Conservation (phyloP, 1,140 invertebrate genomes). For the Parasteatoda tepidariorum region DNA sequence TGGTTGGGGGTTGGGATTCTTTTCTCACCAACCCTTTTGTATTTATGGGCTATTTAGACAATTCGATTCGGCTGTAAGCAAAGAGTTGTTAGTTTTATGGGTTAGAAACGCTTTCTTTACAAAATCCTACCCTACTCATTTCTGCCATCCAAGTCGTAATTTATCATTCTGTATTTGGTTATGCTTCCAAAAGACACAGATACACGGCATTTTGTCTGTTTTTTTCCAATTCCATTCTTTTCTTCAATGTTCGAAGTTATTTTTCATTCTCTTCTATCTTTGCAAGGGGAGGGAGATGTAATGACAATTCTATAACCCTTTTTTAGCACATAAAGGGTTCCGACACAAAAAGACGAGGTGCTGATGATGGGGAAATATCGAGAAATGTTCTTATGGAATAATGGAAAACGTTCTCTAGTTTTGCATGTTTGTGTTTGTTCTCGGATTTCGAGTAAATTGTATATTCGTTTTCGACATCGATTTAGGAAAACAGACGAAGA, state of each 20-base stretch:
- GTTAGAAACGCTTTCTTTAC: neutral
- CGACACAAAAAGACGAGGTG: neutral
- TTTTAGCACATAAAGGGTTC: neutral
- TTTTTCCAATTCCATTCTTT: neutral
- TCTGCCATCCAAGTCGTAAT: neutral
- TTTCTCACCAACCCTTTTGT: neutral
- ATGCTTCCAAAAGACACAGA: conserved; percentile 10
- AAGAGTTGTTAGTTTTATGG: conserved; percentile 19
- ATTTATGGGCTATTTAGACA: conserved; percentile 34
- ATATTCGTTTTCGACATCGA: neutral
- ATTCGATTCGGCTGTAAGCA: neutral
- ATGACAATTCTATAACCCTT: conserved; percentile 38
- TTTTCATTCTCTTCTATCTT: neutral
- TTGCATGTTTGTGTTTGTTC: neutral
- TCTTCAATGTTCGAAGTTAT: neutral
- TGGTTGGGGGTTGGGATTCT: neutral
- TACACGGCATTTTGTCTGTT: conserved; percentile 15
- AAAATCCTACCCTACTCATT: neutral
- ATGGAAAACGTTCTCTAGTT: neutral
- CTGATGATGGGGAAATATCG: neutral
- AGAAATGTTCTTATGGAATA: neutral
- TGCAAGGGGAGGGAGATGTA: neutral
- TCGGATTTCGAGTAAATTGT: neutral
- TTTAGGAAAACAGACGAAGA: neutral
- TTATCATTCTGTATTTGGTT: neutral